Evolutionary conservation across 2,888 invertebrate genomes (phyloP).

Genomic region (Hirtodrosophila histrioides): DNA sequence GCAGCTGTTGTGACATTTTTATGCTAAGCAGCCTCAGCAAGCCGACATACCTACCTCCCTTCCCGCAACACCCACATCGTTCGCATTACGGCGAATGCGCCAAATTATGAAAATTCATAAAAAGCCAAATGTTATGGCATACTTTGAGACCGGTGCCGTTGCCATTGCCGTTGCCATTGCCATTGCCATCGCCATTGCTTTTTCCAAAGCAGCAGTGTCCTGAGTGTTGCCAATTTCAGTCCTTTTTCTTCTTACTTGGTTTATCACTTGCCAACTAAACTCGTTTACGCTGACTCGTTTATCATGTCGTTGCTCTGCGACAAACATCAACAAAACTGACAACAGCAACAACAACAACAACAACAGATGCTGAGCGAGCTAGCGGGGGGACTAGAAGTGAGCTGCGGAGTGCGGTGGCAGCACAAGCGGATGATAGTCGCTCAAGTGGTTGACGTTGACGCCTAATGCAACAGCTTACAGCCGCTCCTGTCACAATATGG

Average conservation of each 20-base stretch:
- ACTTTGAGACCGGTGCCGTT: constrained; percentile 51
- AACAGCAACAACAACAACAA: constrained; percentile 45
- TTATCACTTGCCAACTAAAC: constrained; percentile 74
- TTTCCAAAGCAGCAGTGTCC: constrained; percentile 7
- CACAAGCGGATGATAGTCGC: constrained; percentile 17
- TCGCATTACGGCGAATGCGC: constrained; percentile 48
- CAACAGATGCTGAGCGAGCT: constrained; percentile 48
- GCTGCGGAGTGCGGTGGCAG: too few relatives aligned
- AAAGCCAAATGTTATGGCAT: constrained; percentile 77
- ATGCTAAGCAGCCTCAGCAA: constrained; percentile 66
- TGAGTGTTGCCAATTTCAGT: constrained; percentile 62
- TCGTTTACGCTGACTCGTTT: constrained; percentile 69
- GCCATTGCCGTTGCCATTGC: constrained; percentile 1
- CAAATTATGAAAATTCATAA: constrained; percentile 79
- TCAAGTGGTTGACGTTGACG: constrained; percentile 51
- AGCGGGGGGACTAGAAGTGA: too few relatives aligned
- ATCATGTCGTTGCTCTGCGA: constrained; percentile 59
- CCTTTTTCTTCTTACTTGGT: constrained; percentile 36
- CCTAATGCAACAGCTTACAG: constrained; percentile 52
- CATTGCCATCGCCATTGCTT: background rate
- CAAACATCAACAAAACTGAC: constrained; percentile 55
- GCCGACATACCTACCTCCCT: background rate
- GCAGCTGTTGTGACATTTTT: constrained; percentile 78
- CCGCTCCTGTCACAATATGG: constrained; percentile 12
- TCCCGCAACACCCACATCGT: background rate